Evolutionary conservation across 2,888 invertebrate genomes (phyloP), one percentile per base, ranked within the genome.

Genomic region (Eilema caniola): DNA sequence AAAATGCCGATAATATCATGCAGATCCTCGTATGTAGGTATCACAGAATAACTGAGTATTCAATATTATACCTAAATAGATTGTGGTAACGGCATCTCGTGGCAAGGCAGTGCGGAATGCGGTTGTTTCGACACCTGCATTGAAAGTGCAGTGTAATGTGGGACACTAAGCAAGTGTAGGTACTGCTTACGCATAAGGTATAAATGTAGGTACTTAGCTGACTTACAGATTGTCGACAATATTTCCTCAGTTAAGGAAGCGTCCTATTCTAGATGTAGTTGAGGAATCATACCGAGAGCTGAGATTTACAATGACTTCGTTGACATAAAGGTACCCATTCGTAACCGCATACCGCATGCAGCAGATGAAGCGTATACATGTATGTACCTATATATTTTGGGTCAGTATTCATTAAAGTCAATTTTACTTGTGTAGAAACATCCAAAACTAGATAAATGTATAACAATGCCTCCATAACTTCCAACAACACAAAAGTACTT

Each of bases 121-220:
- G 78, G 75, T 76, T 71, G 78, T 90, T 88, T 86, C 89, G 78
- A 89, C 90, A 90, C 83, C 82, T 67, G 82, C 83, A 80, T 86
- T 81, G 81, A 86, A 86, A 86, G 85, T 87, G 85, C 87, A 86
- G 25, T 28, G 37, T 37, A 16, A 68, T 68, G 57, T 68, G 53
- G 69, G 57, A 41, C 69, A 69, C 57, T 23, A 37, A 66, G 66
- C 74, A 79, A 28, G 62, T 33, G 33, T 47, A 62, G 59, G 66
- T 67, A 33, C 71, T 74, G 62, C 71, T 62, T 59, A 41, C 66
- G 33, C 72, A 62, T 68, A 56, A 71, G 33, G 10, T 67, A 24
- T 53, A 69, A 25, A 16, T 24, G 7, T 57, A 59, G 25, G 59
- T 25, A 59, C 53, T n/a, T 53, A 53, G 53, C 7, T 8, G 1